Evolutionary conservation across 1,140 invertebrate species (phyloP), one percentile per base, ranked within the genome.

Genomic region (Aphelinus certus): DNA sequence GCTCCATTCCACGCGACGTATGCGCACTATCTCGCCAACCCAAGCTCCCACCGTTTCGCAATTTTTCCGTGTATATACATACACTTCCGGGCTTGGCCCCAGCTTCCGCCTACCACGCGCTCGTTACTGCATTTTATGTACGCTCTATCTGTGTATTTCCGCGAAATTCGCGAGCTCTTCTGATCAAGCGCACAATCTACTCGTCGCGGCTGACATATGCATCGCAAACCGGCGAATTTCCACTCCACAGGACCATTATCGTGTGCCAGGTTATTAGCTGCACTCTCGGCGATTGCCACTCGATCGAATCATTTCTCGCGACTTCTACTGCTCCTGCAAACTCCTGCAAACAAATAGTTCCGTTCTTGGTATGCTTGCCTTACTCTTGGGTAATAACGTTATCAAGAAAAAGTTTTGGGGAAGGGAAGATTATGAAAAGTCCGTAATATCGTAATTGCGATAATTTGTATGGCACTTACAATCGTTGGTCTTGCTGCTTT

Each of bases 121-220:
- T 75, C 78, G 82, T 86, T 86, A 84, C 86, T 86, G 82, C 86
- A 83, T 86, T 87, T 87, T 85, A 83, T 82, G 83, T 84, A 51
- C 26, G 9, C n/a, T 81, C 83, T 81, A 80, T 79, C 74, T 78
- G 80, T 80, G 76, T 80, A 77, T 84, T 81, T 80, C 77, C 81
- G 75, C 72, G 78, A 65, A 75, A 79, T 82, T 81, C 76, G 81
- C 77, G 78, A 71, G 79, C 76, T 80, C 76, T 76, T 71, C 77
- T 75, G 75, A 69, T 66, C 71, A 64, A 79, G 77, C 73, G 73
- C 77, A 79, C 79, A 69, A 26, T 26, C 26, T 26, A 78, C 74
- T 55, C 10, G 53, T 42, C 65, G 79, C 71, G 76, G 73, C 75
- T 72, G 78, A 75, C 65, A 73, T 77, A 79, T 76, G 71, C 73